These are phyloP conservation scores for Pyralis farinalis DNA, from an alignment of 2,888 invertebrate species.

Conservation along the genomic window DNA sequence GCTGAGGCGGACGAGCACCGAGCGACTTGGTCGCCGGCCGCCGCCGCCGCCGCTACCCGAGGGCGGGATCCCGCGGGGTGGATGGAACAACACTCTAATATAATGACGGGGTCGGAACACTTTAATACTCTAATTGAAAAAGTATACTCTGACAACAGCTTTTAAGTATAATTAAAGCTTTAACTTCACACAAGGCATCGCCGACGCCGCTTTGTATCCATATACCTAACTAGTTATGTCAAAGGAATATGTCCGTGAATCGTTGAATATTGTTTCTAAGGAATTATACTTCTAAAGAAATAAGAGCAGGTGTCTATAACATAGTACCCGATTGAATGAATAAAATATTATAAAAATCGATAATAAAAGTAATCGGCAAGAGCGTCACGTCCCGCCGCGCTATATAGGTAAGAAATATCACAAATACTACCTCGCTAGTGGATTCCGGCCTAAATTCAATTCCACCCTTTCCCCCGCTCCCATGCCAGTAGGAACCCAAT, in stretches of 20 bases:
- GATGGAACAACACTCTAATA: constrained; percentile 79
- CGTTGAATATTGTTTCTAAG: too few relatives aligned
- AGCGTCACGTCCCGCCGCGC: constrained; percentile 52
- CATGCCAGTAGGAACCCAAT: constrained; percentile 72
- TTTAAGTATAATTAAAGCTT: constrained; percentile 67
- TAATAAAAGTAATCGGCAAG: constrained; percentile 56
- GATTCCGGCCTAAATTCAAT: constrained; percentile 75
- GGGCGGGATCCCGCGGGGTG: constrained; percentile 61
- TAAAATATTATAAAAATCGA: constrained; percentile 30
- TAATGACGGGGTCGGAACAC: constrained; percentile 80
- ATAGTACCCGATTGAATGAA: not conserved
- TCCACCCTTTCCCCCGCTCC: constrained; percentile 66
- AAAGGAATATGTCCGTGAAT: too few relatives aligned
- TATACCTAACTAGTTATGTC: constrained; percentile 1
- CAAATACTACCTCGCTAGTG: constrained; percentile 60
- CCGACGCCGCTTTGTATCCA: constrained; percentile 5
- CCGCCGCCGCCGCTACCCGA: constrained; percentile 28
- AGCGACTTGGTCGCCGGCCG: constrained; percentile 17
- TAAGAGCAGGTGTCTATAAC: not conserved
- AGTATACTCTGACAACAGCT: constrained; percentile 72
- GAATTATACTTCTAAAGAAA: too few relatives aligned
- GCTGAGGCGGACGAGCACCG: constrained; percentile 2
- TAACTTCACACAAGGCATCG: constrained; percentile 37
- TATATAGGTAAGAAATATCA: constrained; percentile 65
- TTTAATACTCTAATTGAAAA: constrained; percentile 80